Conservation (phyloP, 2,888 invertebrate species). For the Drosophila borborema region DNA sequence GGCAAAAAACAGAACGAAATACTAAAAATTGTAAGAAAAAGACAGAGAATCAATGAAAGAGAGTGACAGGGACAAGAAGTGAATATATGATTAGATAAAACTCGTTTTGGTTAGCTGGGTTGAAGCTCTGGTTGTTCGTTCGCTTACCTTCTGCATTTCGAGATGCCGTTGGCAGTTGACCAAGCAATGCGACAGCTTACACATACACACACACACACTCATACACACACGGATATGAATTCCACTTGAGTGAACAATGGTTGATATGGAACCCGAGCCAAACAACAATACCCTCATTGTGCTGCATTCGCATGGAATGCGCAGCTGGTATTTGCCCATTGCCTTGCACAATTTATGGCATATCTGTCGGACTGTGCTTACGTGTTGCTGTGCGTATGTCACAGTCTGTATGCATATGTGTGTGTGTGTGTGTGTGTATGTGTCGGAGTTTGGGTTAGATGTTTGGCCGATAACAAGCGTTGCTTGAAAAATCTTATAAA, state of each 20-base stretch:
- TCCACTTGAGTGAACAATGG: constrained; percentile 62
- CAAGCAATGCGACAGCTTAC: constrained; percentile 33
- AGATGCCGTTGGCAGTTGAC: constrained; percentile 61
- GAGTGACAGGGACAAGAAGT: not conserved
- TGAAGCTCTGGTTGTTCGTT: constrained; percentile 28
- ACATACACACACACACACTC: constrained; percentile 2
- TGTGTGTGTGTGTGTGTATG: not conserved
- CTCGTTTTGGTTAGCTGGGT: constrained; percentile 24
- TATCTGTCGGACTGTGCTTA: constrained; percentile 27
- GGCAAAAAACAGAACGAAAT: constrained; percentile 3
- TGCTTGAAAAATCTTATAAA: constrained; percentile 72
- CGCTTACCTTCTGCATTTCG: constrained; percentile 36
- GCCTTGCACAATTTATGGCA: constrained; percentile 68
- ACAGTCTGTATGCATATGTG: constrained; percentile 1
- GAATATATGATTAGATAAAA: constrained; percentile 52
- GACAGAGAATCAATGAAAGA: not conserved
- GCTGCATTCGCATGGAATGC: constrained; percentile 72
- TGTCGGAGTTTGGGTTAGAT: not conserved
- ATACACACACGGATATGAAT: constrained; percentile 29
- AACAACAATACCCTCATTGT: constrained; percentile 41
- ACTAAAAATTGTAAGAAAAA: not conserved
- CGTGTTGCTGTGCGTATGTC: constrained; percentile 8
- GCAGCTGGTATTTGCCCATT: constrained; percentile 63
- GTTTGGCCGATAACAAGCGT: constrained; percentile 58
- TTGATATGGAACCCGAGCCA: constrained; percentile 26